Conservation (phyloP, 2,113 vertebrate species). For the Halichoeres trimaculatus region DNA sequence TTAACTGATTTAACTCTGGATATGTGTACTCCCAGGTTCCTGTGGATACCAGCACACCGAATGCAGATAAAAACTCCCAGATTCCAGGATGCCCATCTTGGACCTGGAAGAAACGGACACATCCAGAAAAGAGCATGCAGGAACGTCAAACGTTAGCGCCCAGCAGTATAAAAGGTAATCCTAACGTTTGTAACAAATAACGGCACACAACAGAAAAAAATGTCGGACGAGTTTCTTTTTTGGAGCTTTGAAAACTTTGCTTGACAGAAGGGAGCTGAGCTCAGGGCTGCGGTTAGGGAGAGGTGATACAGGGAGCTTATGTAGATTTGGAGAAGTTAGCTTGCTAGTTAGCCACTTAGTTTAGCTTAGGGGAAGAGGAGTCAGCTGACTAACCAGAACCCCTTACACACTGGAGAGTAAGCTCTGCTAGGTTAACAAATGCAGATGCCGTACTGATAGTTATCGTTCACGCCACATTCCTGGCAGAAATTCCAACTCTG, state of each 20-base stretch:
- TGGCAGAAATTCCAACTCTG: not conserved
- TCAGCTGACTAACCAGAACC: constrained; percentile 72
- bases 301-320: constrained; percentile 5
- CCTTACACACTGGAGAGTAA: constrained; percentile 23
- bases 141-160: not conserved
- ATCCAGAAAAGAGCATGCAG: not conserved
- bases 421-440: constrained; percentile 38
- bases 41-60: constrained; percentile 98
- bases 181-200: not conserved
- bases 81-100: constrained; percentile 99
- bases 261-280: not conserved
- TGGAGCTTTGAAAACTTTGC: not conserved
- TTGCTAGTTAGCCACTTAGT: constrained; percentile 68
- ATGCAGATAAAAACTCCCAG: constrained; percentile 99
- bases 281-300: not conserved
- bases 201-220: not conserved
- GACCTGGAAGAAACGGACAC: constrained; percentile 82
- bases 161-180: not conserved
- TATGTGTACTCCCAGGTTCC: constrained; percentile 99
- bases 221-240: not conserved
- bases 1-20: constrained; percentile 99
- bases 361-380: constrained; percentile 61
- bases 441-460: not conserved
- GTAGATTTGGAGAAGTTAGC: constrained; percentile 67
- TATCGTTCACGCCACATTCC: not conserved